These are phyloP conservation scores for Lycaena phlaeas DNA, from an alignment of 2,888 invertebrate species.

Conservation along the genomic window DNA sequence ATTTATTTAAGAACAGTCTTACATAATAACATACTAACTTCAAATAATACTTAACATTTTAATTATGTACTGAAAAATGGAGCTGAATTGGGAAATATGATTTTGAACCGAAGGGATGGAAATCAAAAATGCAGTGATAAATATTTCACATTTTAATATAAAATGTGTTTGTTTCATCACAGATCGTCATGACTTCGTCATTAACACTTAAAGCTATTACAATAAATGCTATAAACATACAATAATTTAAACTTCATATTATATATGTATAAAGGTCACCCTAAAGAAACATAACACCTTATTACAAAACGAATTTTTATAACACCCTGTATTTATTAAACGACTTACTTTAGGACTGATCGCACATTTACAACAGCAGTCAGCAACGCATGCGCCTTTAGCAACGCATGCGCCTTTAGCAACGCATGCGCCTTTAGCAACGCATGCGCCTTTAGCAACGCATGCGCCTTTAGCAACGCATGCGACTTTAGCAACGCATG, in stretches of 20 bases:
- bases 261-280: background rate
- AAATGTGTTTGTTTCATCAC: conserved; percentile 60
- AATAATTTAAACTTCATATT: background rate
- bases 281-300: too few relatives aligned
- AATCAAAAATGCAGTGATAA: conserved; percentile 45
- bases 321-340: too few relatives aligned
- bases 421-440: too few relatives aligned
- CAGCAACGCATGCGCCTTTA: too few relatives aligned
- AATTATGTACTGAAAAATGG: too few relatives aligned
- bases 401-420: too few relatives aligned
- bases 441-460: too few relatives aligned
- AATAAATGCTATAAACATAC: conserved; percentile 11
- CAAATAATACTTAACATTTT: conserved; percentile 5
- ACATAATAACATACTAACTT: conserved; percentile 9
- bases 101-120: conserved; percentile 22
- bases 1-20: conserved; percentile 36
- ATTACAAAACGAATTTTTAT: too few relatives aligned
- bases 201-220: conserved; percentile 21
- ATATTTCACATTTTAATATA: conserved; percentile 65
- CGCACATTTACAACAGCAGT: too few relatives aligned
- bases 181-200: conserved; percentile 37
- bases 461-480: too few relatives aligned
- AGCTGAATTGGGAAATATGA: background rate
- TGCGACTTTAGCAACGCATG: too few relatives aligned
- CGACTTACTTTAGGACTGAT: too few relatives aligned